These are phyloP conservation scores for Hydractinia symbiolongicarpus DNA, from an alignment of 30 jellyfish, hydroid and myxozoan genomes.

Conservation along the genomic window DNA sequence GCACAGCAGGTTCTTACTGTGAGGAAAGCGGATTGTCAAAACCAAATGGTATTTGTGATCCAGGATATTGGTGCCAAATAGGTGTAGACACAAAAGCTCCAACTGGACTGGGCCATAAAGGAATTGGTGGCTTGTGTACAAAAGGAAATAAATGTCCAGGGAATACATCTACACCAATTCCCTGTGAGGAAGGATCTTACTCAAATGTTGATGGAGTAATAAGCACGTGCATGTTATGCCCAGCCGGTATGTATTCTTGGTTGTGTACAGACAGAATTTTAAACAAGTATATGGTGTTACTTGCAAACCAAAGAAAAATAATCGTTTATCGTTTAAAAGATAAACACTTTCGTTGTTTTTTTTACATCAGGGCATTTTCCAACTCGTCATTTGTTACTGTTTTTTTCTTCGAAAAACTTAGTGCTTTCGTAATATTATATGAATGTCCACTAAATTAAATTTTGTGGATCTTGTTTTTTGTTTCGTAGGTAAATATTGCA, in stretches of 20 bases:
- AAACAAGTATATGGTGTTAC: too few relatives aligned
- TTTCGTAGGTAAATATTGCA: slow-evolving; percentile 62
- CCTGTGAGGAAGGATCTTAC: slow-evolving; percentile 71
- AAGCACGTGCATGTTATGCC: slow-evolving; percentile 37
- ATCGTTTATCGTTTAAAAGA: too few relatives aligned
- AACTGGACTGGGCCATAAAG: slow-evolving; percentile 68
- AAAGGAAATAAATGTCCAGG: slow-evolving; percentile 86
- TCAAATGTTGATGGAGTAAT: slow-evolving; percentile 59
- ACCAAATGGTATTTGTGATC: slow-evolving; percentile 72
- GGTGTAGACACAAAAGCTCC: slow-evolving; percentile 84
- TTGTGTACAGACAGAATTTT: too few relatives aligned
- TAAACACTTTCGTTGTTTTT: too few relatives aligned
- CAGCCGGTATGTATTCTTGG: slow-evolving; percentile 18
- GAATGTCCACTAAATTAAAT: too few relatives aligned
- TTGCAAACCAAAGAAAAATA: too few relatives aligned
- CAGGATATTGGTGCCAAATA: slow-evolving; percentile 75
- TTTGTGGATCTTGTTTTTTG: background rate
- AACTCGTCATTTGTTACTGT: too few relatives aligned
- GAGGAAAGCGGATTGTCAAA: slow-evolving; percentile 60
- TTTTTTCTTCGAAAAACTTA: too few relatives aligned
- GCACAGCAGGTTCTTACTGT: slow-evolving; percentile 86
- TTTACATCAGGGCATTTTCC: too few relatives aligned
- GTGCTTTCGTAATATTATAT: too few relatives aligned
- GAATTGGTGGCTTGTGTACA: slow-evolving; percentile 76
- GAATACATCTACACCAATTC: slow-evolving; percentile 58